Evolutionary conservation across 2,797 vertebrate genomes (phyloP).

Genomic region (Acanthurus leucopareius): DNA sequence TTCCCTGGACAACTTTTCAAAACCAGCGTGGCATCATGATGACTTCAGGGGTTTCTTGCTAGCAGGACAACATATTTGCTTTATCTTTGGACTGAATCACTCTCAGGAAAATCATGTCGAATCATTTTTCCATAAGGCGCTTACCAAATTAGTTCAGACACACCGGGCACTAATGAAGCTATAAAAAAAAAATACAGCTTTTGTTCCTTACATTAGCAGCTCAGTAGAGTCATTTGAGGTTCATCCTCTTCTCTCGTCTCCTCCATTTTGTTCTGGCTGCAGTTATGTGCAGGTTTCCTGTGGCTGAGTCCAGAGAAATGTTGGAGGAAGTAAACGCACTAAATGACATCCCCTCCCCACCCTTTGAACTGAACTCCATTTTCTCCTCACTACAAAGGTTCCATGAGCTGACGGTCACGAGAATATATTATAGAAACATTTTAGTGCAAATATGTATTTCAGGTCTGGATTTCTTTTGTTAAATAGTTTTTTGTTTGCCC

Average conservation of each 20-base stretch:
- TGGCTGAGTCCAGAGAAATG: constrained; percentile 52
- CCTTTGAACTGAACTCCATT: constrained; percentile 53
- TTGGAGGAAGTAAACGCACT: constrained; percentile 71
- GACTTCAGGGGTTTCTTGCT: constrained; percentile 50
- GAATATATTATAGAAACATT: constrained; percentile 15
- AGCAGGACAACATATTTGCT: constrained; percentile 15
- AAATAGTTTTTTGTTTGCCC: no score
- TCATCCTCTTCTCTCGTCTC: constrained; percentile 23
- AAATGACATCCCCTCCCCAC: constrained; percentile 56
- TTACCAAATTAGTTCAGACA: neutral
- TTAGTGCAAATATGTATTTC: constrained; percentile 32
- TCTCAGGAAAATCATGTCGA: constrained; percentile 14
- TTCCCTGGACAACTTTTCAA: constrained; percentile 69
- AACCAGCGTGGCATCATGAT: constrained; percentile 51
- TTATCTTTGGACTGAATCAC: constrained; percentile 21
- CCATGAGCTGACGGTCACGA: constrained; percentile 31
- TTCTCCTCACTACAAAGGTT: constrained; percentile 40
- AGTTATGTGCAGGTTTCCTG: constrained; percentile 65
- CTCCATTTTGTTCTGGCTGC: constrained; percentile 50
- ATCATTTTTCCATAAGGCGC: constrained; percentile 14
- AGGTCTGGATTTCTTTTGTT: constrained; percentile 6
- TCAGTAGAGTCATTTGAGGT: constrained; percentile 32
- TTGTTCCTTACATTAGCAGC: neutral
- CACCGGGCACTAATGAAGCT: no score
- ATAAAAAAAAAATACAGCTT: neutral